A percentile compares a stretch with the other conserved stretches of the same genome.
Evolutionary conservation across 1,140 invertebrate species (phyloP).

Genomic region (Whitmania pigra): DNA sequence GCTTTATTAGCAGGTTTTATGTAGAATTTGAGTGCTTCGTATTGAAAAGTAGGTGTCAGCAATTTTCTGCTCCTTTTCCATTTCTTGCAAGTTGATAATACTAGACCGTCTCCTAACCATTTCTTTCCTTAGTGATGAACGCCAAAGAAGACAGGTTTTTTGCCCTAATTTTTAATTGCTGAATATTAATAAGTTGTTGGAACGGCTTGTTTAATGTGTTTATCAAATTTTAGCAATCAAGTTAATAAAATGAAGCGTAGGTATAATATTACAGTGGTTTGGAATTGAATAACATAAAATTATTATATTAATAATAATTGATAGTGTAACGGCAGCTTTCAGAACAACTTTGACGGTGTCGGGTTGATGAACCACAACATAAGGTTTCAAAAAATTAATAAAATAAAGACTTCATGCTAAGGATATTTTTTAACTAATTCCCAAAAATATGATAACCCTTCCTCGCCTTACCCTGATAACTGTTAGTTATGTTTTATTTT

Average conservation of each 20-base stretch:
- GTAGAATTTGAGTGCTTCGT: conserved; percentile 67
- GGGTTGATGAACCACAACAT: neutral
- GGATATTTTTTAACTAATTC: neutral
- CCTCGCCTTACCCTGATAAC: neutral
- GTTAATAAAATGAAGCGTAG: no score
- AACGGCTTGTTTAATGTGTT: no score
- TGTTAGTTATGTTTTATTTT: neutral
- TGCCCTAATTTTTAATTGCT: neutral
- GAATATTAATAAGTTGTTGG: no score
- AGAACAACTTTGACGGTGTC: neutral
- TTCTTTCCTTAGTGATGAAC: conserved; percentile 25
- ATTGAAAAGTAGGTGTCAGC: conserved; percentile 74
- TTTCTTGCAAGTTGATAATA: conserved; percentile 57
- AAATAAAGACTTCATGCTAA: neutral
- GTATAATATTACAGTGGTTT: no score
- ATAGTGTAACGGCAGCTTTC: neutral
- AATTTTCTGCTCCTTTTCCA: conserved; percentile 65
- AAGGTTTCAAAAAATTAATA: neutral
- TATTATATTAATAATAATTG: no score
- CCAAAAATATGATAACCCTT: neutral
- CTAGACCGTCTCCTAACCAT: conserved; percentile 63
- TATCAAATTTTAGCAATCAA: neutral
- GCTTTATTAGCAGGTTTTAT: conserved; percentile 62
- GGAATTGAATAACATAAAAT: no score
- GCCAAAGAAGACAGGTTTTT: conserved; percentile 22